Conservation (phyloP, 2,113 vertebrate genomes). For the Grammomys dolichurus region DNA sequence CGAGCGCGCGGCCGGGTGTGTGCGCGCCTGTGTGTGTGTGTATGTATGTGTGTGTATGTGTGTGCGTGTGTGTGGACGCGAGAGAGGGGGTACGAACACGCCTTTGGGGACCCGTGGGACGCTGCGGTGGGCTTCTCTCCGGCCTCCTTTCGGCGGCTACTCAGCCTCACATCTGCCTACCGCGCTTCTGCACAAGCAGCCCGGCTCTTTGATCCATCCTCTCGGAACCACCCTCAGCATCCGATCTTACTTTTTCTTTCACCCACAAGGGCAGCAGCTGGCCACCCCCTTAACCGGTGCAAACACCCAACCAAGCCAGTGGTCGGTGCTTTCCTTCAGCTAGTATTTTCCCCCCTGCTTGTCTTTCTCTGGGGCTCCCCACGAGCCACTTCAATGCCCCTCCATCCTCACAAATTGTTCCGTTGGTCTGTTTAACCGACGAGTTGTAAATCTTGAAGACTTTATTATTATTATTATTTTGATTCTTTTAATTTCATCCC, state of each 20-base stretch:
- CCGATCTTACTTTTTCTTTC: conserved; percentile 59
- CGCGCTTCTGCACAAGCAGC: not conserved
- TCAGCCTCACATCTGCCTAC: conserved; percentile 47
- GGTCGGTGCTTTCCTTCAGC: conserved; percentile 76
- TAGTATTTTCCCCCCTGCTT: conserved; percentile 78
- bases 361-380: conserved; percentile 83
- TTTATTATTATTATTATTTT: conserved; percentile 77
- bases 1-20: conserved; percentile 59
- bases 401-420: conserved; percentile 83
- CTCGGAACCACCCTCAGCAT: not conserved
- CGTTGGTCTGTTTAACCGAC: conserved; percentile 83
- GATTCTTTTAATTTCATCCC: conserved; percentile 79
- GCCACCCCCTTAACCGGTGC: conserved; percentile 53
- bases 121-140: conserved; percentile 84
- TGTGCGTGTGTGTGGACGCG: conserved; percentile 50
- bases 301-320: conserved; percentile 34
- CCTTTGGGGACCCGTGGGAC: conserved; percentile 73
- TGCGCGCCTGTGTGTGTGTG: not conserved
- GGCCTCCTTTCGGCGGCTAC: conserved; percentile 62
- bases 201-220: not conserved
- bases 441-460: conserved; percentile 82
- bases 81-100: conserved; percentile 72
- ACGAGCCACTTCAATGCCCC: conserved; percentile 77
- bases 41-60: too few relatives aligned
- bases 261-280: conserved; percentile 54